Base-by-base conservation (phyloP, 1,140 invertebrate genomes). In the Zophobas morio region DNA sequence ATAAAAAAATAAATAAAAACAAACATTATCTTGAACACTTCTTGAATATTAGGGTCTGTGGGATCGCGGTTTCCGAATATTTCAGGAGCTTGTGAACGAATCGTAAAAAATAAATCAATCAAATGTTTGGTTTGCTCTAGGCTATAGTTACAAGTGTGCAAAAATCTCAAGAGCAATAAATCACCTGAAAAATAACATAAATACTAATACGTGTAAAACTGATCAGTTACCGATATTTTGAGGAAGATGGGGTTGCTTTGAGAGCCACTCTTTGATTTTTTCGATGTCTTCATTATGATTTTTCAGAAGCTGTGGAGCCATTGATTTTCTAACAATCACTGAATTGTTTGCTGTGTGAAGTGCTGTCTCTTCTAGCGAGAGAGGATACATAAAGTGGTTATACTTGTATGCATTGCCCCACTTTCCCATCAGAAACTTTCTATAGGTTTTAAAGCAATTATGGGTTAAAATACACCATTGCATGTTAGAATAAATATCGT, bases 231-330 rank as follows among this genome's bases (percentile, higher is more conserved):
- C 92, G 78, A 93, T 90, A 77, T 92, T 92, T 54, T 90, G 86
- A 0, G 93, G 94, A 34, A 95, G 87, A 86, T 95, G 93, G 0
- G 93, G 91, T 81, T 95, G 93, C 75, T 91, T 91, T n/a, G 85
- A 83, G 0, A 95, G 86, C 94, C 94, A 95, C 40, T 93, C 90
- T 81, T 92, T 93, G 47, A 95, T 91, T 2, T 89, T 87, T 70
- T 89, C 85, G 33, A 93, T 81, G 81, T 94, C 90, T 46, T 89
- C 88, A 4, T 90, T 86, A 8, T 40, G 20, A n/a, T 40, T 66
- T 66, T 8, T 20, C 6, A 39, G 5, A 33, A 46, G 32, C 46
- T 66, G 37, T 66, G 40, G 37, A 4, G 37, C 36, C n/a, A n/a
- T n/a, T 51, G n/a, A 51, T n/a, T 51, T 1, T 8, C 5, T 51